Base-by-base conservation (phyloP, 2,888 invertebrate genomes). In the Serripes groenlandicus region DNA sequence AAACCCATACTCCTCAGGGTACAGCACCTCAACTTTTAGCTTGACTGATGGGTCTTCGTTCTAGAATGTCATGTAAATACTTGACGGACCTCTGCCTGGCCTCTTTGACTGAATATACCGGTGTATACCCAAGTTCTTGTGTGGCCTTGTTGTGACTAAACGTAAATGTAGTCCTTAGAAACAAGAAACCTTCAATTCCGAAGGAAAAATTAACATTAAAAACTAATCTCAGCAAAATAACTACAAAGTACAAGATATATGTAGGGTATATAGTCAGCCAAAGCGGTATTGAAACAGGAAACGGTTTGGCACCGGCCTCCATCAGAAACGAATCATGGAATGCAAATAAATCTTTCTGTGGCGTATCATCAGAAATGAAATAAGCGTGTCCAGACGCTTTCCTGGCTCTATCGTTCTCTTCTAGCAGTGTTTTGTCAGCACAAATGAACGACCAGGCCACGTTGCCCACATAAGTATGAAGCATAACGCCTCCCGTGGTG, bases 391-490 rank as follows among this genome's bases (percentile, higher is more conserved):
- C 93, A 0, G 96, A 83, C 28, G 96, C 95, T 3, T 83, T 81
- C 9, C 28, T 68, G 54, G 95, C 93, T 1, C 85, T 81, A 56
- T 94, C 93, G 60, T 94, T 91, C 2, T 91, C 89, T 73, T 94
- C 94, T 70, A 94, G 94, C 9, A 96, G 92, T 0, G 95, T 94
- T 82, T 96, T 95, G 76, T 95, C 95, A 7, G 96, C 96, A 78
- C 95, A 95, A 0, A 96, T 90, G 88, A 96, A 96, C 1, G 96
- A 96, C 96, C 96, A 96, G 1, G 96, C 96, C 0, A 96, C 96
- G 86, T 96, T 96, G 18, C 96, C 96, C 95, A 91, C 90, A 56
- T 93, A 93, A 3, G 90, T 84, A 64, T 90, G 88, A 84, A 89
- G 96, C 86, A 92, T 96, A 95, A 78, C 85, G 56, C 85, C 92